Conservation (phyloP, 2,113 vertebrate genomes). For the Seriola dumerili region DNA sequence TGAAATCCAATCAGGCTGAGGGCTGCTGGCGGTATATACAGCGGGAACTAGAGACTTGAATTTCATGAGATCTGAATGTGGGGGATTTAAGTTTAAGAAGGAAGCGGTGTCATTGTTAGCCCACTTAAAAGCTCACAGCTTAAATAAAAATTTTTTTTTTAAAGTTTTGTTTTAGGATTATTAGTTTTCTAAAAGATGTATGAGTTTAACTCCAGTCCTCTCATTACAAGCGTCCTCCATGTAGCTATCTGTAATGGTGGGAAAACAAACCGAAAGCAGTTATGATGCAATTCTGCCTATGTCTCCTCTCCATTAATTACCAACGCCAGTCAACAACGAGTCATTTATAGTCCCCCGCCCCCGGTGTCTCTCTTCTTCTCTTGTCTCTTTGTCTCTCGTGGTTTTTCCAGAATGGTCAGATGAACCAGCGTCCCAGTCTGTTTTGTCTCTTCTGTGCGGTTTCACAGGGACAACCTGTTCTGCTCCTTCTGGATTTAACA, state of each 20-base stretch:
- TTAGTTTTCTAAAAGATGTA: not conserved
- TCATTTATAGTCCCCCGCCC: constrained; percentile 24
- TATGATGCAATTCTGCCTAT: constrained; percentile 1
- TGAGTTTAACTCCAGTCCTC: not conserved
- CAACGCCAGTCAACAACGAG: not conserved
- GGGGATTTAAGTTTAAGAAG: not conserved
- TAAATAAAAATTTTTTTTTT: too few relatives aligned
- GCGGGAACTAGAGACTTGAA: not conserved
- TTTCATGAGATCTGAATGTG: constrained; percentile 20
- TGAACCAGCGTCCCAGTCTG: constrained; percentile 16
- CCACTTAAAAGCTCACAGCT: not conserved
- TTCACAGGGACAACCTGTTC: constrained; percentile 64
- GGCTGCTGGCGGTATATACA: not conserved
- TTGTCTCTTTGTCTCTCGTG: not conserved
- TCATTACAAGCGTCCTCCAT: constrained; percentile 16
- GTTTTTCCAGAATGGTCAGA: constrained; percentile 26
- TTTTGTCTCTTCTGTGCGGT: constrained; percentile 33
- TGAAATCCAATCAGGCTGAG: constrained; percentile 48
- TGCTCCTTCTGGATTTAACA: constrained; percentile 65
- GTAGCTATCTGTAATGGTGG: not conserved
- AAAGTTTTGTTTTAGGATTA: not conserved
- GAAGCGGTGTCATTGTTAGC: not conserved
- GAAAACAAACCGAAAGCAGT: constrained; percentile 1
- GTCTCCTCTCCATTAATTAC: constrained; percentile 20
- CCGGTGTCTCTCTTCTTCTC: not conserved